A percentile compares a stretch with the other conserved stretches of the same genome.
Conservation (phyloP, 2,888 invertebrate species). For the Sinopyrophorus schimmeli region DNA sequence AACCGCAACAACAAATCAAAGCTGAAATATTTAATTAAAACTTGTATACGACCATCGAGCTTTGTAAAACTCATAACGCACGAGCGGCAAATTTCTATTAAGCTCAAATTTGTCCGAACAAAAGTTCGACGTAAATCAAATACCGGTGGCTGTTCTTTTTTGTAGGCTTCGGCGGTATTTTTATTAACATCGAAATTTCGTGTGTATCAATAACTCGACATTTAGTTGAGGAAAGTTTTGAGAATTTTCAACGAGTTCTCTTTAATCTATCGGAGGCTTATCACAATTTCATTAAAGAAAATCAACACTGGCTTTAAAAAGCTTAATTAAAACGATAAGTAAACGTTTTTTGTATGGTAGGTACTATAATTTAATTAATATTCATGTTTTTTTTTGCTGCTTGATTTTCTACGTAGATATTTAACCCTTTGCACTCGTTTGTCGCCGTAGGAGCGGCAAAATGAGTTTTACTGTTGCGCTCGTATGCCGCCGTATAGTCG, state of each 20-base stretch:
- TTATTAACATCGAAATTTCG: slow-evolving; percentile 43
- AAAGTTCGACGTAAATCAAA: slow-evolving; percentile 43
- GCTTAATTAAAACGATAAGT: too few relatives aligned
- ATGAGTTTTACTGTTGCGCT: too few relatives aligned
- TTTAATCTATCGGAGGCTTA: too few relatives aligned
- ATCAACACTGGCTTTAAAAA: not conserved
- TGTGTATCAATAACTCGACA: slow-evolving; percentile 43
- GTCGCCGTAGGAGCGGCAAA: too few relatives aligned
- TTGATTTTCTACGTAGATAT: too few relatives aligned
- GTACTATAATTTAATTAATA: too few relatives aligned
- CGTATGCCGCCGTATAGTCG: too few relatives aligned
- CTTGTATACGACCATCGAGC: slow-evolving; percentile 22
- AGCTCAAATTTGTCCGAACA: slow-evolving; percentile 39
- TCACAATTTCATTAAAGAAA: too few relatives aligned
- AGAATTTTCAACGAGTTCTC: slow-evolving; percentile 38
- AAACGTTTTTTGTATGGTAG: too few relatives aligned
- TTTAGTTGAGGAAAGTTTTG: slow-evolving; percentile 33
- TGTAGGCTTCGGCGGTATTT: slow-evolving; percentile 38
- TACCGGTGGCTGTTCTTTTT: slow-evolving; percentile 37
- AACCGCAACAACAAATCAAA: slow-evolving; percentile 25
- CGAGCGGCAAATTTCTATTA: slow-evolving; percentile 28
- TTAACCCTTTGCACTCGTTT: too few relatives aligned
- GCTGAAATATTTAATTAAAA: slow-evolving; percentile 31
- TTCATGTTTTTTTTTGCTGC: too few relatives aligned
- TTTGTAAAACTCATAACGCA: slow-evolving; percentile 21